Base-by-base conservation (phyloP, 2,113 vertebrate genomes). In the Paramormyrops kingsleyae region DNA sequence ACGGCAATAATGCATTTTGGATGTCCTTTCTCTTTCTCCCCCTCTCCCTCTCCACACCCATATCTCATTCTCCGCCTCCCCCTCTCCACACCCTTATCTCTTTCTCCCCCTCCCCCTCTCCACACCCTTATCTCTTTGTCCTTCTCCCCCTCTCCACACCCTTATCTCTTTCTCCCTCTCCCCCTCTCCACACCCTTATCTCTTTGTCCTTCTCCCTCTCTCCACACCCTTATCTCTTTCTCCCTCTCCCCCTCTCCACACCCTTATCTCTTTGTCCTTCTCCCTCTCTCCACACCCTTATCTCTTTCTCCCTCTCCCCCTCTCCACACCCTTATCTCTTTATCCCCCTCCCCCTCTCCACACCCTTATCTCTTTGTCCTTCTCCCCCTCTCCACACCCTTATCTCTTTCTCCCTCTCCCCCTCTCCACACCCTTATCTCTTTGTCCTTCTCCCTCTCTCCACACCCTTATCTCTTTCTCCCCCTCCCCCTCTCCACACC, bases 181-280 rank as follows among this genome's bases (percentile, higher is more conserved):
- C 49, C 62, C 17, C 24, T 49, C 50, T 83, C 50, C 84, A 47
- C 70, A 66, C 88, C 21, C 35, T 27, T 3, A 24, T 31, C 50
- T 59, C 44, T 44, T 44, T 85, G 49, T 47, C 44, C 39, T 39
- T 35, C 35, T 35, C 47, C 87, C 9, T 17, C 52, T n/a, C 15
- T 15, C 0, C 50, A 52, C 50, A 17, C 50, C 15, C 13, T 52
- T 49, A 49, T 49, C 88, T 89, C 83, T 90, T 24, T 90, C 85
- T 88, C 90, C 90, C 42, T 17, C 3, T 10, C 47, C 47, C 47
- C 47, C 1, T 39, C 35, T n/a, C n/a, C n/a, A n/a, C n/a, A n/a
- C n/a, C n/a, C n/a, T 39, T 35, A n/a, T n/a, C n/a, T n/a, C n/a
- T 91, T 90, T 83, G 88, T 90, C 90, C n/a, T 5, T 17, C 77